Conservation (phyloP, 2,797 vertebrate species). For the Podarcis lilfordi region DNA sequence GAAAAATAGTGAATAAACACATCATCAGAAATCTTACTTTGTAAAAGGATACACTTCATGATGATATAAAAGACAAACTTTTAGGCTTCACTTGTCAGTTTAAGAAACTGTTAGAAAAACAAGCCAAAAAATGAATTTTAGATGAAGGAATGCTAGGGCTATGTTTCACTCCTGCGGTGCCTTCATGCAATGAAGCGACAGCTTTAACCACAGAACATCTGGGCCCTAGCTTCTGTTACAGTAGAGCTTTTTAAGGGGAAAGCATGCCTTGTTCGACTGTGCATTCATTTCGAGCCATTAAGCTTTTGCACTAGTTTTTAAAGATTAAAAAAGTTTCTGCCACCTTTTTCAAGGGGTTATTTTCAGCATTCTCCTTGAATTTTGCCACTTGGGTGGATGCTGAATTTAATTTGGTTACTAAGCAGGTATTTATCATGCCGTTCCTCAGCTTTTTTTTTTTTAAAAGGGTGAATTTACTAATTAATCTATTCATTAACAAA, state of each 20-base stretch:
- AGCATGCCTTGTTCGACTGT: slow-evolving; percentile 60
- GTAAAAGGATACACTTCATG: slow-evolving; percentile 36
- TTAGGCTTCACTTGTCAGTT: slow-evolving; percentile 55
- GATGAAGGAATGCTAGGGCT: slow-evolving; percentile 44
- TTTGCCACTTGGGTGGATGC: slow-evolving; percentile 27
- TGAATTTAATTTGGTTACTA: slow-evolving; percentile 47
- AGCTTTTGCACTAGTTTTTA: slow-evolving; percentile 58
- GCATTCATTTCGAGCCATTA: slow-evolving; percentile 54
- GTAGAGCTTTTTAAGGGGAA: slow-evolving; percentile 57
- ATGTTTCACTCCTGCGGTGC: slow-evolving; percentile 35
- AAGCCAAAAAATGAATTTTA: slow-evolving; percentile 29
- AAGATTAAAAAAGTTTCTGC: slow-evolving; percentile 54
- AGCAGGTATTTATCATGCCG: slow-evolving; percentile 49
- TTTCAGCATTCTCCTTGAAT: slow-evolving; percentile 36
- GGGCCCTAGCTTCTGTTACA: slow-evolving; percentile 66
- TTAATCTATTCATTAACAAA: background rate
- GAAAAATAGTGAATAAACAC: slow-evolving; percentile 51
- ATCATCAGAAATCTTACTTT: slow-evolving; percentile 50
- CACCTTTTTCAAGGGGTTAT: slow-evolving; percentile 47
- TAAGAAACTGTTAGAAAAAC: slow-evolving; percentile 62
- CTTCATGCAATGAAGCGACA: slow-evolving; percentile 40
- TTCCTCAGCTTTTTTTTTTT: background rate
- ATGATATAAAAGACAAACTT: slow-evolving; percentile 49
- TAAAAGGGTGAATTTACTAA: slow-evolving; percentile 19
- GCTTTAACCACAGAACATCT: slow-evolving; percentile 67